Evolutionary conservation across 2,888 invertebrate genomes (phyloP).

Genomic region (Sinodicranocentrus sp.): DNA sequence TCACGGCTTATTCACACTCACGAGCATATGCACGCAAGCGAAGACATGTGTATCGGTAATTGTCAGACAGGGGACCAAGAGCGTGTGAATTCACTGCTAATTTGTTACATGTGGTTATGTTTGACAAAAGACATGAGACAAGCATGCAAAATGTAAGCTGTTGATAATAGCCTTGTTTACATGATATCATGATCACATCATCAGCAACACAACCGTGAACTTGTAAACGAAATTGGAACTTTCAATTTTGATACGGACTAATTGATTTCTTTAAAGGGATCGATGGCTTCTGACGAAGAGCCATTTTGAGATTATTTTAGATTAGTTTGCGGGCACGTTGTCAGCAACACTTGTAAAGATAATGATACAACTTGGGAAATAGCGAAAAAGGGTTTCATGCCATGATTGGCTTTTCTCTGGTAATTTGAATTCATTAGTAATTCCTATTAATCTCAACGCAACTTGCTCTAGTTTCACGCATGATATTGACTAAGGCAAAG

Average conservation of each 20-base stretch:
- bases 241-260: conserved; percentile 67
- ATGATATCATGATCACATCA: neutral
- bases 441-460: neutral
- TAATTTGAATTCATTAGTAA: conserved; percentile 29
- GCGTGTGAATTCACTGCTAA: conserved; percentile 55
- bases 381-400: conserved; percentile 35
- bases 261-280: conserved; percentile 40
- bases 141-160: neutral
- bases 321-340: neutral
- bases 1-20: too few relatives aligned
- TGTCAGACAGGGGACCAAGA: conserved; percentile 18
- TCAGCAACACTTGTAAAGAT: neutral
- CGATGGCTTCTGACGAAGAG: conserved; percentile 1
- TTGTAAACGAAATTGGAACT: conserved; percentile 40
- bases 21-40: too few relatives aligned
- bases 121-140: conserved; percentile 18
- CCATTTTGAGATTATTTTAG: conserved; percentile 10
- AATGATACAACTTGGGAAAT: neutral
- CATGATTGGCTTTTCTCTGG: conserved; percentile 50
- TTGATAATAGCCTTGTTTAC: neutral
- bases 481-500: too few relatives aligned
- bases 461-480: conserved; percentile 38
- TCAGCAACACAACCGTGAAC: conserved; percentile 29
- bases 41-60: neutral
- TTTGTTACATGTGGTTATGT: conserved; percentile 58